Evolutionary conservation across 2,888 invertebrate genomes (phyloP), one percentile per base, ranked within the genome.

Genomic region (Drosophila nr. medialis): DNA sequence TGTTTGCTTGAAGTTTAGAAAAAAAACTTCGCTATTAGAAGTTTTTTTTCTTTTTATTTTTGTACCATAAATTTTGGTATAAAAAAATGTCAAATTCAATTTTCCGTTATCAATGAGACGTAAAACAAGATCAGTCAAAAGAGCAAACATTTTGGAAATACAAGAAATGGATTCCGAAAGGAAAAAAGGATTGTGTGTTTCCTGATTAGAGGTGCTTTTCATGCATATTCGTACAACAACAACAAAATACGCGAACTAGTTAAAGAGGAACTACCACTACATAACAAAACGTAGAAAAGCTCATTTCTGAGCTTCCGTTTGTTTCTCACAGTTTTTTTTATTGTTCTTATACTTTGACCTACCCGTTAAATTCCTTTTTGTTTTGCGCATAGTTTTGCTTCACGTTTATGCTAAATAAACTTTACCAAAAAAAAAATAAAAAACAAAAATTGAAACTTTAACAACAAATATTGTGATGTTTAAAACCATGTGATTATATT

Each of bases 191-290:
- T 8, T 36, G n/a, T 30, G 30, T 36, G 18, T 58, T 27, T 45
- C 29, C 36, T 30, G n/a, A 53, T 36, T 55, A 38, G 49, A 72
- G 83, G 86, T 90, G 86, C 79, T 90, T 90, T 86, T 86, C 86
- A 89, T 86, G 89, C 89, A 88, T 80, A 68, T 58, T 34, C 29
- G 42, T 13, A 55, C 36, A 40, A 34, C 40, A 53, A 32, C 8
- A 6, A 38, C 15, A 40, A 15, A 54, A 49, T 21, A 64, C 48
- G 56, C 34, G 45, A 59, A 38, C 32, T 53, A 53, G 48, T 70
- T 54, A 48, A 32, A 48, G 7, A 48, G n/a, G 18, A 56, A 40
- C 40, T 55, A 24, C 10, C 3, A 29, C 27, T 38, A n/a, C 29
- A 38, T 36, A 32, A 29, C 15, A n/a, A 55, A 48, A 30, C 27